phyloP scores from a whole-genome alignment of 2,797 vertebrate genomes.

The Gymnopithys bicolor region DNA sequence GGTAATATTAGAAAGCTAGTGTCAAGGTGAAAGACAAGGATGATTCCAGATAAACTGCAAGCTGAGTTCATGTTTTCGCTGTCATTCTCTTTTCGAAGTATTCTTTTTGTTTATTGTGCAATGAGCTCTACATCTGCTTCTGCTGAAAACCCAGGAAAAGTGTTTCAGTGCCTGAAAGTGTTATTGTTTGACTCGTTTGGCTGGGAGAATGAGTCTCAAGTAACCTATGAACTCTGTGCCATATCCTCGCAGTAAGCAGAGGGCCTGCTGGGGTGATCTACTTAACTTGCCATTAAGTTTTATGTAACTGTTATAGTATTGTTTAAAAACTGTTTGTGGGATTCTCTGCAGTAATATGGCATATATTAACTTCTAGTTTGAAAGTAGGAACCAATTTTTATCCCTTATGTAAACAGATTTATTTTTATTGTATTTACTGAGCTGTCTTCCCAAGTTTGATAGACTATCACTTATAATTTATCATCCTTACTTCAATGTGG shows the following conservation, averaged over 20 bases:
- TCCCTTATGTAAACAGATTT: neutral
- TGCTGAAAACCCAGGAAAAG: slow-evolving; percentile 40
- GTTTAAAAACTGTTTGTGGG: neutral
- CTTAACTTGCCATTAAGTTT: slow-evolving; percentile 55
- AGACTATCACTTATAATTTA: neutral
- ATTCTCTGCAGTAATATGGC: slow-evolving; percentile 1
- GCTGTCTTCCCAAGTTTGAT: neutral
- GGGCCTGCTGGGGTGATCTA: slow-evolving; percentile 29
- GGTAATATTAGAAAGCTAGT: neutral
- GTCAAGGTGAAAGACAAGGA: slow-evolving; percentile 11
- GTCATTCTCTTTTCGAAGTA: neutral
- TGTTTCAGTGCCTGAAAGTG: slow-evolving; percentile 26
- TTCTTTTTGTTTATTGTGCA: slow-evolving; percentile 15
- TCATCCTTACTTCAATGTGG: neutral
- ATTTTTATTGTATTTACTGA: slow-evolving; percentile 13
- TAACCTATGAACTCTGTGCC: slow-evolving; percentile 54
- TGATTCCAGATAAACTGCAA: neutral
- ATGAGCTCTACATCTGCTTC: slow-evolving; percentile 50
- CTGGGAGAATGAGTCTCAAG: slow-evolving; percentile 36
- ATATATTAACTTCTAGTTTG: slow-evolving; percentile 8
- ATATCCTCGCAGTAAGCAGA: slow-evolving; percentile 33
- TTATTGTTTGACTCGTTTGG: slow-evolving; percentile 53
- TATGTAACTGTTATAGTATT: slow-evolving; percentile 47
- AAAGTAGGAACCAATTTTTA: slow-evolving; percentile 32
- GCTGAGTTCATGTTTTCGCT: neutral